Percentiles rank a stretch among this genome's conserved stretches.
Conservation (phyloP, 2,888 invertebrate genomes). For the Thelaira solivaga region DNA sequence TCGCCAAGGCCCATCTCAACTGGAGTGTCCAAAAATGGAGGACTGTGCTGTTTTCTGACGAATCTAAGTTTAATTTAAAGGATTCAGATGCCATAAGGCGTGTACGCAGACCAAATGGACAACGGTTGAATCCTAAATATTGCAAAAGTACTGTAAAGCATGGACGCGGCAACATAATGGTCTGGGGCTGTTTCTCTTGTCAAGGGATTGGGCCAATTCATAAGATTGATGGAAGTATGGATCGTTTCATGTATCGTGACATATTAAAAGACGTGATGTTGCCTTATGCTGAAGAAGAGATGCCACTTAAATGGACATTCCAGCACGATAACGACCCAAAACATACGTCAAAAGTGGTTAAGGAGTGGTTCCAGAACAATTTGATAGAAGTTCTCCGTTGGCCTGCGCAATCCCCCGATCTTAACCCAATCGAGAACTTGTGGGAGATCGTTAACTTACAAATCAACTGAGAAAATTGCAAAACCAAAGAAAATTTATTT, state of each 20-base stretch:
- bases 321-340: no score
- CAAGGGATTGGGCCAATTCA: neutral
- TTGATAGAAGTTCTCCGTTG: no score
- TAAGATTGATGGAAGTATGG: conserved; percentile 12
- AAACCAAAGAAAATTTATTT: neutral
- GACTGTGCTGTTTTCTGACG: conserved; percentile 20
- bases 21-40: conserved; percentile 24
- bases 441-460: no score
- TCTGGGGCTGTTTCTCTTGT: no score
- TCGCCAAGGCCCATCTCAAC: conserved; percentile 11
- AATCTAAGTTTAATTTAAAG: conserved; percentile 28
- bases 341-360: neutral
- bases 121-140: neutral
- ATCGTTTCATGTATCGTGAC: conserved; percentile 12
- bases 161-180: neutral
- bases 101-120: conserved; percentile 11
- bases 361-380: neutral
- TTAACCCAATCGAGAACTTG: no score
- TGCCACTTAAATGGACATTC: neutral
- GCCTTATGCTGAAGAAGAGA: neutral
- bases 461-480: neutral
- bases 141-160: neutral
- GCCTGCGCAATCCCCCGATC: no score
- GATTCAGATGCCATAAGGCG: conserved; percentile 3
- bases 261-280: conserved; percentile 2